Percentiles rank a stretch among this genome's conserved stretches.
phyloP scores from a whole-genome alignment of 2,888 invertebrate species.

The Omphaloscelis lunosa region DNA sequence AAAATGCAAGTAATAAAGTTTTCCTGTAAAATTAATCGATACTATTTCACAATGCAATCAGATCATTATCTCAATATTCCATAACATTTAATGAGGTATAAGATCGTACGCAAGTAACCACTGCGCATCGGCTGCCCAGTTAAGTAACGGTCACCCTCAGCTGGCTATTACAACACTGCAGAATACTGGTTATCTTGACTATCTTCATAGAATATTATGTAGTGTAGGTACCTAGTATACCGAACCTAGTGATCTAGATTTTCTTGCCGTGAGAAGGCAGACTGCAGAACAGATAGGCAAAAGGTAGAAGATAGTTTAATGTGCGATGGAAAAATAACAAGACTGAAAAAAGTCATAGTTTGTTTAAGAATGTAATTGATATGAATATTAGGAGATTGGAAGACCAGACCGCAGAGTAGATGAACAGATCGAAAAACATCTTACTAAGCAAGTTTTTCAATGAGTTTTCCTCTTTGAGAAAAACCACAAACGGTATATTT shows the following conservation, averaged over 20 bases:
- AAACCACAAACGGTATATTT: too few species aligned
- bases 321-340: not conserved
- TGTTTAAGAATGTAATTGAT: not conserved
- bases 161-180: conserved; percentile 50
- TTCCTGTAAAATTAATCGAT: conserved; percentile 13
- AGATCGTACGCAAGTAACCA: conserved; percentile 53
- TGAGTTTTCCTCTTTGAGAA: not conserved
- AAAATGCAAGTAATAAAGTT: not conserved
- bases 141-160: conserved; percentile 63
- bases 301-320: not conserved
- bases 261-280: not conserved
- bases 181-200: conserved; percentile 45
- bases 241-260: conserved; percentile 12
- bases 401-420: not conserved
- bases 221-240: not conserved
- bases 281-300: not conserved
- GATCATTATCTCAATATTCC: conserved; percentile 23
- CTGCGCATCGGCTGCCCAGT: conserved; percentile 31
- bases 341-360: not conserved
- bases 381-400: not conserved
- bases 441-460: not conserved
- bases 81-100: conserved; percentile 39
- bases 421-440: not conserved
- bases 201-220: conserved; percentile 42
- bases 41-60: conserved; percentile 37